Evolutionary conservation across 2,797 vertebrate genomes (phyloP).

Genomic region (Phataginus tricuspis): DNA sequence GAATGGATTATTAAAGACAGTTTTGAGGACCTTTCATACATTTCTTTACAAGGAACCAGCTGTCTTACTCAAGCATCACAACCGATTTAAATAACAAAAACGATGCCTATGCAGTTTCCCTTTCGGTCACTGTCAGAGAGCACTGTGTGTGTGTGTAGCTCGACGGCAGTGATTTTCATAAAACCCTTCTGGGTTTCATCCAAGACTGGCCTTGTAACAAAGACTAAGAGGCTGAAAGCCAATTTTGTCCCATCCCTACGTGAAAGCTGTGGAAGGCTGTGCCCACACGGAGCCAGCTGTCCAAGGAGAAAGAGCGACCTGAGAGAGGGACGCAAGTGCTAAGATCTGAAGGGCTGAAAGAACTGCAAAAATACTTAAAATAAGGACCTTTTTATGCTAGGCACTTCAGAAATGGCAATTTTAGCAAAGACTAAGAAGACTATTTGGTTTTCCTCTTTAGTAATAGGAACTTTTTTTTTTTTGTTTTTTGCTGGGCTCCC

Average conservation of each 20-base stretch:
- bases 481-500: not conserved
- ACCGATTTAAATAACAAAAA: slow-evolving; percentile 58
- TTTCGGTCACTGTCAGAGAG: slow-evolving; percentile 44
- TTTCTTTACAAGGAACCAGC: slow-evolving; percentile 56
- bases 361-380: not conserved
- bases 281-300: rapidly evolving
- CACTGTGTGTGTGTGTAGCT: not conserved
- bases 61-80: slow-evolving; percentile 32
- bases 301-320: not conserved
- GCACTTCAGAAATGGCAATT: not conserved
- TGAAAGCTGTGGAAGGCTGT: not conserved
- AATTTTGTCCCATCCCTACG: not conserved
- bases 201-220: slow-evolving; percentile 4
- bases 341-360: not conserved
- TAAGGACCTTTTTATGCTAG: not conserved
- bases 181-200: not conserved
- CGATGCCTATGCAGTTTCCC: slow-evolving; percentile 17
- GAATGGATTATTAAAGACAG: slow-evolving; percentile 47
- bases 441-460: not conserved
- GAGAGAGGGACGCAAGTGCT: no score
- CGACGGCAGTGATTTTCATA: slow-evolving; percentile 1
- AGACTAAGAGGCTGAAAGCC: not conserved
- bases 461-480: not conserved
- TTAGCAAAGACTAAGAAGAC: not conserved
- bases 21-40: slow-evolving; percentile 22